Base-by-base conservation (phyloP, 2,888 invertebrate genomes). In the Lottia gigantea region DNA sequence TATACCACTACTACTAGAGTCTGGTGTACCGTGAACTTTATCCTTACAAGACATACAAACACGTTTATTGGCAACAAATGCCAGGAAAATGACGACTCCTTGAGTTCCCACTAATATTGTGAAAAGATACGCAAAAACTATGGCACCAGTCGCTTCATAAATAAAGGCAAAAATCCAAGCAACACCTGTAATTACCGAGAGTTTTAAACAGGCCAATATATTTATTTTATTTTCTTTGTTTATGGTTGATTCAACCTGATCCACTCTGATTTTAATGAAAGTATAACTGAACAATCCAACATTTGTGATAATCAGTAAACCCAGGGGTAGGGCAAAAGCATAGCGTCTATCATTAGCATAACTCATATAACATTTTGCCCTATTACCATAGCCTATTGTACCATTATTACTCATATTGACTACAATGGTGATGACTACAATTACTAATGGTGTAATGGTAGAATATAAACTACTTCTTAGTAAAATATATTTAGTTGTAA, bases 221-320 rank as follows among this genome's bases (percentile, higher is more conserved):
- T 55, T 55, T 12, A 55, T 55, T 55, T 23, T 55, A 55, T 55
- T 19, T 55, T 55, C 55, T 23, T 14, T 55, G 55, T 55, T 55
- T 55, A 19, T 55, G 55, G 55, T 14, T 14, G 55, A 55, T 3
- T 55, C 55, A 12, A 55, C 19, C 55, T 23, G 23, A 55, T 19
- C 19, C 23, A 23, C 14, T 23, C 55, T 19, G 11, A 55, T 55
- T 23, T 55, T 55, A 55, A 55, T 55, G 19, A 55, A 55, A 2
- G 55, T 55, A 19, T 55, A 55, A 55, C 55, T 55, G 55, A 55
- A 55, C 11, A 55, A 23, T 23, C 23, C 23, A 8, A 55, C 19
- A 23, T 55, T 55, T 2, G 23, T 23, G 19, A 55, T 12, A 55
- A 55, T 55, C 23, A 55, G 23, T 23, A 55, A 23, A 11, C 55